Conservation (phyloP, 1,140 invertebrate species). For the Drosophila nikananu region DNA sequence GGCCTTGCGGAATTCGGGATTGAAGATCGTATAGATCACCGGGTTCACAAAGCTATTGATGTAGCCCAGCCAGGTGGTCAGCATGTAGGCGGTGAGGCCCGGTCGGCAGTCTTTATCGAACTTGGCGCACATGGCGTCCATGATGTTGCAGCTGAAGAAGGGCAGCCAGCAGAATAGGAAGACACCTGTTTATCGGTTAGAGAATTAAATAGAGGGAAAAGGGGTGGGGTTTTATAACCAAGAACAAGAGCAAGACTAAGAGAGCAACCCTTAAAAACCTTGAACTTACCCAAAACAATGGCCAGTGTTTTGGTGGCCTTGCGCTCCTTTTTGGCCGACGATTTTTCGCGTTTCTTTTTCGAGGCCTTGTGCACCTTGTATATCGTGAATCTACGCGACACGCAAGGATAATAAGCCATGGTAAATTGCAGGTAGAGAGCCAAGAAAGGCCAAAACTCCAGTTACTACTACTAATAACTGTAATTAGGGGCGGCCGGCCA, state of each 20-base stretch:
- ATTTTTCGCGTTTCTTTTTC: conserved; percentile 97
- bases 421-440: no score
- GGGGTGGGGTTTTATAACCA: not conserved
- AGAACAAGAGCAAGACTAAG: not conserved
- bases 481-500: conserved; percentile 45
- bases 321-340: conserved; percentile 97
- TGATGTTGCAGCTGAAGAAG: conserved; percentile 98
- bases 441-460: not conserved
- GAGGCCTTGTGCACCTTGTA: conserved; percentile 97
- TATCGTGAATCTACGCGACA: conserved; percentile 92
- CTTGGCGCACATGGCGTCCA: conserved; percentile 97
- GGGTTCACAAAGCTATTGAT: conserved; percentile 99
- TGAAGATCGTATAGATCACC: conserved; percentile 99
- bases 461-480: conserved; percentile 52
- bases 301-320: conserved; percentile 99
- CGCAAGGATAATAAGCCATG: conserved; percentile 59
- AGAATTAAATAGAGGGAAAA: fast-evolving
- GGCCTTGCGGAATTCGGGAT: conserved; percentile 99
- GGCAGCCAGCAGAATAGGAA: conserved; percentile 99
- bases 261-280: no score
- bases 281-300: conserved; percentile 97
- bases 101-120: conserved; percentile 92
- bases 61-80: conserved; percentile 99
- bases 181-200: conserved; percentile 87
- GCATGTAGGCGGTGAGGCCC: conserved; percentile 95